Evolutionary conservation across 2,797 vertebrate genomes (phyloP), one percentile per base, ranked within the genome.

Genomic region (Cynodonichthys magdalenae): DNA sequence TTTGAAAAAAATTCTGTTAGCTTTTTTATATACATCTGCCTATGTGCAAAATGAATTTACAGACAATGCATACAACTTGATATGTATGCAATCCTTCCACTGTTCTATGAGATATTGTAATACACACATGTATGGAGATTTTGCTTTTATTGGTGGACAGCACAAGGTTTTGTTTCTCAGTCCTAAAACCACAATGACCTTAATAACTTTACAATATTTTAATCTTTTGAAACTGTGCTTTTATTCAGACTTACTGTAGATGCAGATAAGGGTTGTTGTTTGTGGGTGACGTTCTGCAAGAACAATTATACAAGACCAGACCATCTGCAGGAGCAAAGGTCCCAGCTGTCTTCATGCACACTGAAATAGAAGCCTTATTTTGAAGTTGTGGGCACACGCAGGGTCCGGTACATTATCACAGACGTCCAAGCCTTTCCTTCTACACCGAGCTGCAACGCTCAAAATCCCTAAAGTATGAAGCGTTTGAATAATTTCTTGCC

Each of bases 401-500:
- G 45, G 50, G 56, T 84, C 57, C 67, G 53, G 4, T 65, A 76
- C 69, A 59, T 15, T 72, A 64, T 82, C 59, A 50, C 56, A 74
- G 59, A 60, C 63, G 65, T 50, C 70, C 17, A 54, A 24, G 54
- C 64, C 29, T 83, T 36, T 76, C 53, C 51, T 58, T 36, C 59
- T 59, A 36, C 34, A 18, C 46, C 39, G 65, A 67, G 45, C 18
- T 34, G 14, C 46, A 66, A 77, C 68, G 62, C 67, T 61, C 19
- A 3, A 47, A 79, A 68, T 83, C 89, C 84, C 87, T 18, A 7
- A 71, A 59, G 84, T 55, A 69, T 63, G 52, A 70, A 4, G 19
- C 57, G 66, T 83, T 82, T 87, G 74, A 88, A 86, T 88, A 81
- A 84, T 77, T 76, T 55, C 72, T 66, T 34, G 66, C 18, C 46